Base-by-base conservation (phyloP, 2,888 invertebrate genomes). In the Apoderus coryli region DNA sequence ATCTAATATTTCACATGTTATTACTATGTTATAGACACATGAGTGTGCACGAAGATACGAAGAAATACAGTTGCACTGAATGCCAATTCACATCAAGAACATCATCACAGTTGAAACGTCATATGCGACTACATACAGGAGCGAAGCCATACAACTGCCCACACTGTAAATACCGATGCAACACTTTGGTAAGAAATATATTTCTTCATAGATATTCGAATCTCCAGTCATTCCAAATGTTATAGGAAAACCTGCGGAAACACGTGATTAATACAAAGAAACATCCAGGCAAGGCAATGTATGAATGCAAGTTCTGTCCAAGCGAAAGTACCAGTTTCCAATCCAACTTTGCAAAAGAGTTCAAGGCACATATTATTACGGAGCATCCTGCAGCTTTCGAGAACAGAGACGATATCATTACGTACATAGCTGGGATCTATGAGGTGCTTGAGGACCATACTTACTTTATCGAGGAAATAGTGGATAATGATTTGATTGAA, bases 131-230 rank as follows among this genome's bases (percentile, higher is more conserved):
- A 13, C 89, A 90, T 53, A 76, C 75, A 3, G 82, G 82, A 3
- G 66, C 72, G 16, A 86, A 84, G 52, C 88, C 90, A 0, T 89
- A 80, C 57, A 66, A 66, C 30, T 93, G 93, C 57, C 81, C 81
- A 0, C 74, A 86, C 52, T 93, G 92, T 52, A 47, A 61, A 14
- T 80, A 77, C 46, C 72, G 71, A 4, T 81, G 81, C 54, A 84
- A 78, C 40, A 76, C 76, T 48, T 64, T 81, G 63, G 81, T 84
- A 57, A 67, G 65, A 19, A 27, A 4, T 26, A 13, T 12, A 4
- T 19, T 19, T 19, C 6, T 19, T 6, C 19, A 7, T 19, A 7
- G 19, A 19, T 19, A n/a, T 19, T 19, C 3, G 25, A 12, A 14
- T 27, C 14, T 14, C 11, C 25, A 26, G 3, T 31, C 34, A 29